These are phyloP conservation scores for Philereme vetulata DNA, from an alignment of 2,888 invertebrate genomes.

Conservation along the genomic window DNA sequence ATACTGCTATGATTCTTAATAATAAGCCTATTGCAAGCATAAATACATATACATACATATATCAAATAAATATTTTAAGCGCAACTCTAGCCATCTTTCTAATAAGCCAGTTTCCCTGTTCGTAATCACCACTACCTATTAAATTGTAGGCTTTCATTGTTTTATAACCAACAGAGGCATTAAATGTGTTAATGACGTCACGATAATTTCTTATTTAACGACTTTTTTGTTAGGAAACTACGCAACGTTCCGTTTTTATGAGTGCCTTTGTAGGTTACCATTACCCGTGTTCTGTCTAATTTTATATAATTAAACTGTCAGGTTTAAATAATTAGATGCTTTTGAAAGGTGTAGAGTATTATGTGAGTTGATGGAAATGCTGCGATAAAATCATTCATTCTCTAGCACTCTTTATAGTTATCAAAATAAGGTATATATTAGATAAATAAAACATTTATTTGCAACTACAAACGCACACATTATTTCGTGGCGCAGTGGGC, in stretches of 20 bases:
- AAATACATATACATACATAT: too few relatives aligned
- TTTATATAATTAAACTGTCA: slow-evolving; percentile 17
- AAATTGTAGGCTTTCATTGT: slow-evolving; percentile 30
- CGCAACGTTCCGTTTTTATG: slow-evolving; percentile 22
- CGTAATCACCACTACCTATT: slow-evolving; percentile 17
- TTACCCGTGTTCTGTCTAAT: slow-evolving; percentile 22
- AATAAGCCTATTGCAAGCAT: too few relatives aligned
- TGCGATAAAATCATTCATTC: too few relatives aligned
- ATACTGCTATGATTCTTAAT: too few relatives aligned
- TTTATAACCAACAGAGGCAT: slow-evolving; percentile 30
- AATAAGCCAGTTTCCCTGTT: slow-evolving; percentile 20
- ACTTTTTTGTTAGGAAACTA: slow-evolving; percentile 31
- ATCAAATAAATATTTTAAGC: too few relatives aligned
- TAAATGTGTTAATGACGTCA: slow-evolving; percentile 37
- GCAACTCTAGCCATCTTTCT: neutral
- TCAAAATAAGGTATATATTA: too few relatives aligned
- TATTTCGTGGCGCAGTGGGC: too few relatives aligned
- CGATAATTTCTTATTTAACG: slow-evolving; percentile 31
- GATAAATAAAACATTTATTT: too few relatives aligned
- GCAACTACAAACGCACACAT: too few relatives aligned
- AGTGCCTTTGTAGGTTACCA: slow-evolving; percentile 18
- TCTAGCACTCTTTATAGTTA: too few relatives aligned
- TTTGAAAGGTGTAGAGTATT: too few relatives aligned
- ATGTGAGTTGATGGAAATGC: too few relatives aligned
- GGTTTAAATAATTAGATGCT: neutral